Evolutionary conservation across 2,888 invertebrate species (phyloP).

Genomic region (Polydrusus tereticollis): DNA sequence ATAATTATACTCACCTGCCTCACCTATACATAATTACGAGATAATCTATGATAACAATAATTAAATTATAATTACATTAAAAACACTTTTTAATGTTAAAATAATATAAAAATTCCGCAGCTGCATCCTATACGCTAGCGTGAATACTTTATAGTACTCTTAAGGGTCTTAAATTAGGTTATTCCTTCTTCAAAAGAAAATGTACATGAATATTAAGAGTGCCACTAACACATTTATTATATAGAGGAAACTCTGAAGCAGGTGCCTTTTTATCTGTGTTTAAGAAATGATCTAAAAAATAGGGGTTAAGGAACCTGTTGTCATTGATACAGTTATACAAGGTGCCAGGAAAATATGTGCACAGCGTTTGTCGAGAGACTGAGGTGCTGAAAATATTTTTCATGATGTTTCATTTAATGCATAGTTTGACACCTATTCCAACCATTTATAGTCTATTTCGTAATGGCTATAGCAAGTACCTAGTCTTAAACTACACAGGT

Average conservation of each 20-base stretch:
- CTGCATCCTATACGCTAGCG: neutral
- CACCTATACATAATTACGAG: no score
- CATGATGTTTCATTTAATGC: no score
- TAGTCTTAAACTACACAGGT: no score
- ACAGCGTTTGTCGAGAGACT: no score
- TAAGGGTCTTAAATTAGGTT: neutral
- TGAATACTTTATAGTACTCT: neutral
- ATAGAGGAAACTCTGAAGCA: neutral
- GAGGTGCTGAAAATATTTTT: no score
- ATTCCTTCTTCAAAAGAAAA: neutral
- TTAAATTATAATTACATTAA: conserved; percentile 1
- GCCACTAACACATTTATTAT: neutral
- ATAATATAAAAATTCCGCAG: neutral
- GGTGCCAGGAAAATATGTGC: no score
- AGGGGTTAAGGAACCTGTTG: conserved; percentile 4
- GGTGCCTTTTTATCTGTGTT: conserved; percentile 1
- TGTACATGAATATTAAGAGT: neutral
- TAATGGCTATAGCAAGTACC: no score
- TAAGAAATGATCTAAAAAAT: conserved; percentile 1
- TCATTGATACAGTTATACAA: neutral
- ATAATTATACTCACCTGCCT: neutral
- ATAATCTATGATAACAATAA: neutral
- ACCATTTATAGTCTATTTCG: no score
- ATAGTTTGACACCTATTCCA: no score
- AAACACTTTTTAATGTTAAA: neutral